Percentiles rank a stretch among this genome's conserved stretches.
These are phyloP conservation scores for Embidobia sp. DNA, from an alignment of 2,888 invertebrate genomes.

Conservation along the genomic window DNA sequence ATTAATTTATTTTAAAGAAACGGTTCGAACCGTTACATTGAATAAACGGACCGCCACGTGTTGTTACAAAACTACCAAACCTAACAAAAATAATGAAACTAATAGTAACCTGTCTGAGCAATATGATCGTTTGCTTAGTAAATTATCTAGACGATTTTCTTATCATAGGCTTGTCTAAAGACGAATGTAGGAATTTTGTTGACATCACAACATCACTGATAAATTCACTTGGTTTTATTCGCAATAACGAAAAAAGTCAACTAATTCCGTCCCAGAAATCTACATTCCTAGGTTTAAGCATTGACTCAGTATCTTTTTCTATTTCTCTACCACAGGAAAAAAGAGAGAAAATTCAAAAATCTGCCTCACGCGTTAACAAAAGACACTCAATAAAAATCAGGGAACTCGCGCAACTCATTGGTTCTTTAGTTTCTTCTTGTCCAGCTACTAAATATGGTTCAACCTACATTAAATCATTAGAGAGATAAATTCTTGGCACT, in stretches of 20 bases:
- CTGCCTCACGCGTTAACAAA: background rate
- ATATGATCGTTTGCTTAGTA: background rate
- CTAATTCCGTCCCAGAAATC: slow-evolving; percentile 13
- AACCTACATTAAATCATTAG: slow-evolving; percentile 3
- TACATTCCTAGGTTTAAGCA: slow-evolving; percentile 43
- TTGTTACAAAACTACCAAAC: too few relatives aligned
- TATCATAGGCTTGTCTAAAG: slow-evolving; percentile 21
- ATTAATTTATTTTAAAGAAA: too few relatives aligned
- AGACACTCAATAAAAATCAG: background rate
- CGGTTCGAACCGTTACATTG: too few relatives aligned
- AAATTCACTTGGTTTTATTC: slow-evolving; percentile 38
- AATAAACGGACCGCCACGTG: too few relatives aligned
- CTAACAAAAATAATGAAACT: too few relatives aligned
- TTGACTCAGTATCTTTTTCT: slow-evolving; percentile 24
- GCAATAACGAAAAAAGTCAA: slow-evolving; percentile 30
- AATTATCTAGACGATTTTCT: slow-evolving; percentile 48
- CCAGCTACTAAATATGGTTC: slow-evolving; percentile 9
- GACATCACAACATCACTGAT: slow-evolving; percentile 6
- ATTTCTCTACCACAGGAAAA: slow-evolving; percentile 40
- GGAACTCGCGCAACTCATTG: background rate
- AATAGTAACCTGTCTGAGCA: background rate
- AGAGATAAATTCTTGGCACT: slow-evolving; percentile 19
- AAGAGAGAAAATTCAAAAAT: slow-evolving; percentile 19
- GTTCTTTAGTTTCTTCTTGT: slow-evolving; percentile 2
- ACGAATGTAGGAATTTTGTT: slow-evolving; percentile 19